Percentiles rank a stretch among this genome's conserved stretches.
These are phyloP conservation scores for Aphodius sticticus DNA, from an alignment of 2,888 invertebrate species.

Conservation along the genomic window DNA sequence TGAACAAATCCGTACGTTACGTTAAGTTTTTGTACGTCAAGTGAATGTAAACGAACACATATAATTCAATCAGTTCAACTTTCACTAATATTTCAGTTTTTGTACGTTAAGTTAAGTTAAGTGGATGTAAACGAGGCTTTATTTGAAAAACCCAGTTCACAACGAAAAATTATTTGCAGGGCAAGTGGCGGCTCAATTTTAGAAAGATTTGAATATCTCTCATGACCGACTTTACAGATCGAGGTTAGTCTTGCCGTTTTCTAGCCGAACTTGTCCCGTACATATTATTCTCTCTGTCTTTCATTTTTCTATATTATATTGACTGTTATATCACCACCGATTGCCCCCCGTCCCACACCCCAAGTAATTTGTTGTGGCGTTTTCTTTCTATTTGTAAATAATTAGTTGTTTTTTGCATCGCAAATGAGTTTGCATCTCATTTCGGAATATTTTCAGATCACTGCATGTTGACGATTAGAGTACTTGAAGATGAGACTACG, in stretches of 20 bases:
- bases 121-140: background rate
- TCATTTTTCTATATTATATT: background rate
- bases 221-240: conserved; percentile 45
- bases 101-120: too few relatives aligned
- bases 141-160: conserved; percentile 44
- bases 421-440: background rate
- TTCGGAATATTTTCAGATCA: background rate
- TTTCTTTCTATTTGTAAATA: background rate
- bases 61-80: too few relatives aligned
- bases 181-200: conserved; percentile 44
- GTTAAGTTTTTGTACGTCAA: too few relatives aligned
- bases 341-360: background rate
- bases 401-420: background rate
- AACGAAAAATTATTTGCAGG: conserved; percentile 46
- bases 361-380: background rate
- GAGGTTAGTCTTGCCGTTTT: conserved; percentile 36
- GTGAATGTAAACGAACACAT: too few relatives aligned
- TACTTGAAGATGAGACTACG: background rate
- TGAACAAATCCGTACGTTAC: too few relatives aligned
- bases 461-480: background rate
- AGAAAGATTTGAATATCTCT: conserved; percentile 47
- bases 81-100: too few relatives aligned
- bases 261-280: conserved; percentile 20
- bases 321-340: background rate
- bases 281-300: background rate